A percentile compares a stretch with the other conserved stretches of the same genome.
phyloP scores from a whole-genome alignment of 2,888 invertebrate species.

The Eupeodes luniger region DNA sequence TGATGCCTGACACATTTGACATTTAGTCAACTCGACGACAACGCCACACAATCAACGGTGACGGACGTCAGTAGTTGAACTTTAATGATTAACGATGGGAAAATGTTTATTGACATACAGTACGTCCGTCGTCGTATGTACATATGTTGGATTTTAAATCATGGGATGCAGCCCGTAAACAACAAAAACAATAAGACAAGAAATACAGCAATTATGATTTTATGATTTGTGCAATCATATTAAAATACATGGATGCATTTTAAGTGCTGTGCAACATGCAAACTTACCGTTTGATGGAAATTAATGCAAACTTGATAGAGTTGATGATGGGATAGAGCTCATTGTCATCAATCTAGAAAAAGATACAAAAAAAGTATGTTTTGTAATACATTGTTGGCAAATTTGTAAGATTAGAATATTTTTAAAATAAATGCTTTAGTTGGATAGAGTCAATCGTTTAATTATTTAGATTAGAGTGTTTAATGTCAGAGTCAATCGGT shows the following conservation, averaged over 20 bases:
- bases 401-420: background rate
- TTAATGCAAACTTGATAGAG: slow-evolving; percentile 50
- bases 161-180: background rate
- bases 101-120: background rate
- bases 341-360: slow-evolving; percentile 61
- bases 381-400: background rate
- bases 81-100: slow-evolving; percentile 46
- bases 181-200: background rate
- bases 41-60: background rate
- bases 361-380: slow-evolving; percentile 23
- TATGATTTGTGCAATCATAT: slow-evolving; percentile 7
- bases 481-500: no score
- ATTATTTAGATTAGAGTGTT: no score
- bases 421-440: background rate
- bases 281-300: slow-evolving; percentile 66
- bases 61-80: slow-evolving; percentile 24
- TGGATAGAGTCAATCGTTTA: no score
- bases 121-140: background rate
- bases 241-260: slow-evolving; percentile 15
- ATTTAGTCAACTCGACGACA: slow-evolving; percentile 25
- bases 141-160: background rate
- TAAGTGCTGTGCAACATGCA: slow-evolving; percentile 43
- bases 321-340: slow-evolving; percentile 19
- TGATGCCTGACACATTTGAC: slow-evolving; percentile 41
- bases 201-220: slow-evolving; percentile 4